Base-by-base conservation (phyloP, 2,797 vertebrate genomes). In the Brotogeris chrysoptera region DNA sequence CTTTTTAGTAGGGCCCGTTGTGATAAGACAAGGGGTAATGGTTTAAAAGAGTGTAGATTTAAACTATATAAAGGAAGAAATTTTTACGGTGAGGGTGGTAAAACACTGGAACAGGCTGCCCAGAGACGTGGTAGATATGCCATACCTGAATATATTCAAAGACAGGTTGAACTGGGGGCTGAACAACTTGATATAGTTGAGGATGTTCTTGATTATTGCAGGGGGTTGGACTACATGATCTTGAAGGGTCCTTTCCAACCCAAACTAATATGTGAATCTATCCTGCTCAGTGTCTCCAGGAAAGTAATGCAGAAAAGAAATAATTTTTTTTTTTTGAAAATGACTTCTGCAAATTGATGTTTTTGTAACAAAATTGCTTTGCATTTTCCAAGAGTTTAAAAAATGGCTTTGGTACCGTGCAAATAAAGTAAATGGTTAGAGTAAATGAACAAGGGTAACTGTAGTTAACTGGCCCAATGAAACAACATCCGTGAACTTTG, bases 21-120 rank as follows among this genome's bases (percentile, higher is more conserved):
- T 3, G 3, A 41, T 1, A 61, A 25, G 13, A 53, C 30, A 83
- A 65, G 11, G 7, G 7, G 4, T 12, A 49, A 27, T 36, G 43
- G 32, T 7, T 76, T 82, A n/a, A 11, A 72, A 28, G 27, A 47
- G 3, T 0, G 0, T 25, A 30, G 10, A 60, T 71, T 82, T 4
- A 79, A 43, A 14, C 2, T 66, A 14, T 0, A 0, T 47, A 4
- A 6, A 44, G 18, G 24, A 79, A 68, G 23, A 44, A 13, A 21
- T 52, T 53, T 21, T 73, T 61, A 3, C 0, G 0, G 2, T 55
- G 16, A 8, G 14, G 2, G 4, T 74, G 38, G 41, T 57, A 27
- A 55, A 38, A 7, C 44, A 49, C 28, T 77, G 73, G 32, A 17
- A 44, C 14, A 38, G 23, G 10, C n/a, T 87, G 3, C 9, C 61